Conservation (phyloP, 2,113 vertebrate species). For the Elachura formosa region DNA sequence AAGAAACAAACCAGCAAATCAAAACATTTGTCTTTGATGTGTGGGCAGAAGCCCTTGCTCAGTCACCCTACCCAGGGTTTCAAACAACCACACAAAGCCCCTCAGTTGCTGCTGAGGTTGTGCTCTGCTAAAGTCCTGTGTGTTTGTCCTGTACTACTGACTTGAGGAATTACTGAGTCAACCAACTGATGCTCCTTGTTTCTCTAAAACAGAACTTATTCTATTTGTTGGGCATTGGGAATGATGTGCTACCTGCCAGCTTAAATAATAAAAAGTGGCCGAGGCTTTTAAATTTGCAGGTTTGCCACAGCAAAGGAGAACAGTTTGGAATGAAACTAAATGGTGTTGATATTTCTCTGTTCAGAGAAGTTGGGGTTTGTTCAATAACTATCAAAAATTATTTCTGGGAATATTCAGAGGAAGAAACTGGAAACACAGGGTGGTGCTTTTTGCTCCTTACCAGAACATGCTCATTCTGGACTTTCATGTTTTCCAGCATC, state of each 20-base stretch:
- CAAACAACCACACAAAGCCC: background rate
- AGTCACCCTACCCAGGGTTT: background rate
- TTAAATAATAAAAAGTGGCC: background rate
- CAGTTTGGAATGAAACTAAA: background rate
- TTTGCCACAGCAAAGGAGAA: background rate
- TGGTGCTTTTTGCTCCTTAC: background rate
- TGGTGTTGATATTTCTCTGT: background rate
- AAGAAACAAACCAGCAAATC: background rate
- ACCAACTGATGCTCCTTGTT: background rate
- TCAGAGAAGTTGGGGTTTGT: constrained; percentile 51
- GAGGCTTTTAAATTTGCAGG: background rate
- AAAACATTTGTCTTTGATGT: background rate
- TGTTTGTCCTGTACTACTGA: background rate
- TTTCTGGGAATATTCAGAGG: constrained; percentile 62
- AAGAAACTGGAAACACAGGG: constrained; percentile 48
- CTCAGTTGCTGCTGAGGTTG: background rate
- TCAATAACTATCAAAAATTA: constrained; percentile 46
- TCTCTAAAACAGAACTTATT: background rate
- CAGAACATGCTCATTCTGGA: background rate
- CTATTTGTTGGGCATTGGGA: background rate
- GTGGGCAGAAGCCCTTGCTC: background rate
- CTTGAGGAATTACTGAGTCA: background rate
- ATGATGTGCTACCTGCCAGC: background rate
- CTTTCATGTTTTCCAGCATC: background rate
- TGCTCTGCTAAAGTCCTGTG: background rate